Evolutionary conservation across 1,140 invertebrate genomes (phyloP).

Genomic region (Trachymyrmex cornetzi): DNA sequence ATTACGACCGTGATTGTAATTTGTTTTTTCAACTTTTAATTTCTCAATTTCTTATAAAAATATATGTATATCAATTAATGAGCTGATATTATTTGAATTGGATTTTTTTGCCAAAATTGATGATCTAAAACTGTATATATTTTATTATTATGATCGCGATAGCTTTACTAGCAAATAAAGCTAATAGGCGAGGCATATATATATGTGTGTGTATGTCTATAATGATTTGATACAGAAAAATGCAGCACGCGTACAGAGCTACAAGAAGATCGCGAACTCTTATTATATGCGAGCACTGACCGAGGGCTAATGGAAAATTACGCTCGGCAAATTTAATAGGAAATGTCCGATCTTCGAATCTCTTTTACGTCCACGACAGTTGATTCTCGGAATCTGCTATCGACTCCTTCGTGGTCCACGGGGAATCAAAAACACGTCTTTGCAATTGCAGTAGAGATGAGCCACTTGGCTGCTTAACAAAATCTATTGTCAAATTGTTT

Average conservation of each 20-base stretch:
- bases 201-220: not conserved
- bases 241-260: not conserved
- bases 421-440: constrained; percentile 59
- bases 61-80: not conserved
- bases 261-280: constrained; percentile 24
- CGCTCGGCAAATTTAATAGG: constrained; percentile 63
- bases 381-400: constrained; percentile 62
- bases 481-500: constrained; percentile 70
- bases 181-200: not conserved
- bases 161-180: not conserved
- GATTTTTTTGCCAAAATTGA: not conserved
- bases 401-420: constrained; percentile 53
- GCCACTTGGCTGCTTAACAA: constrained; percentile 61
- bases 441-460: constrained; percentile 5
- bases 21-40: not conserved
- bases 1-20: not conserved
- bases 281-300: constrained; percentile 61
- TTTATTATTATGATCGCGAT: not conserved
- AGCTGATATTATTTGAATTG: not conserved
- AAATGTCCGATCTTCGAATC: constrained; percentile 51
- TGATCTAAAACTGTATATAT: not conserved
- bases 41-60: not conserved
- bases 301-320: constrained; percentile 61
- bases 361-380: constrained; percentile 18
- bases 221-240: not conserved